Conservation (phyloP, 2,797 vertebrate genomes). For the Meriones psammophilus region DNA sequence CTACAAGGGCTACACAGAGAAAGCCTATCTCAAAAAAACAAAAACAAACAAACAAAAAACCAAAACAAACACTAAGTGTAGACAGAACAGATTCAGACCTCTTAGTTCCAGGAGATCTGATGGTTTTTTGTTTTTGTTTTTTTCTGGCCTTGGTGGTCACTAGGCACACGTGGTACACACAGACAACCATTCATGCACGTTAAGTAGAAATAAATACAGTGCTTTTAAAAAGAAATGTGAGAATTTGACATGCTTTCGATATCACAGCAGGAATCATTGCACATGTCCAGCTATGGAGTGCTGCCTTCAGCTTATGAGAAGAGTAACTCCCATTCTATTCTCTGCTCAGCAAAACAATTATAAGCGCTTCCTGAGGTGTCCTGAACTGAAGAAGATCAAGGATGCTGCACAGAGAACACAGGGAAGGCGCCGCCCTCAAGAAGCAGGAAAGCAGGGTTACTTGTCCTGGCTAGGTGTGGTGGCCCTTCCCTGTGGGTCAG, state of each 20-base stretch:
- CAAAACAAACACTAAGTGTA: no score
- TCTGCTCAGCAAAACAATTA: background rate
- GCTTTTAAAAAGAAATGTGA: background rate
- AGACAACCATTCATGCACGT: background rate
- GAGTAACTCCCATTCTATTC: background rate
- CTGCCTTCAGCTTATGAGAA: background rate
- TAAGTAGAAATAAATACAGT: background rate
- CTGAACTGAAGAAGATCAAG: background rate
- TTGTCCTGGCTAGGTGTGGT: background rate
- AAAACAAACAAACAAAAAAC: no score
- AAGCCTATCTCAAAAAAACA: background rate
- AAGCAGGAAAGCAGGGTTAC: background rate
- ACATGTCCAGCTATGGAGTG: background rate
- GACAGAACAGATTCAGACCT: no score
- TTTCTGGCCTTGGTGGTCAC: background rate
- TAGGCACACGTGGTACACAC: background rate
- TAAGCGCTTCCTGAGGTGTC: background rate
- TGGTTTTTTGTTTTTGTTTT: no score
- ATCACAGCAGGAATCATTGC: background rate
- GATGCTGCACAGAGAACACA: background rate
- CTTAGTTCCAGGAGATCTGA: background rate
- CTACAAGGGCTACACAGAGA: background rate
- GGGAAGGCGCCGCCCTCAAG: no score
- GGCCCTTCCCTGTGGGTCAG: background rate
- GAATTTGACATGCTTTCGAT: slow-evolving; percentile 1